These are phyloP conservation scores for Andrena minutula DNA, from an alignment of 2,888 invertebrate genomes.

Conservation along the genomic window DNA sequence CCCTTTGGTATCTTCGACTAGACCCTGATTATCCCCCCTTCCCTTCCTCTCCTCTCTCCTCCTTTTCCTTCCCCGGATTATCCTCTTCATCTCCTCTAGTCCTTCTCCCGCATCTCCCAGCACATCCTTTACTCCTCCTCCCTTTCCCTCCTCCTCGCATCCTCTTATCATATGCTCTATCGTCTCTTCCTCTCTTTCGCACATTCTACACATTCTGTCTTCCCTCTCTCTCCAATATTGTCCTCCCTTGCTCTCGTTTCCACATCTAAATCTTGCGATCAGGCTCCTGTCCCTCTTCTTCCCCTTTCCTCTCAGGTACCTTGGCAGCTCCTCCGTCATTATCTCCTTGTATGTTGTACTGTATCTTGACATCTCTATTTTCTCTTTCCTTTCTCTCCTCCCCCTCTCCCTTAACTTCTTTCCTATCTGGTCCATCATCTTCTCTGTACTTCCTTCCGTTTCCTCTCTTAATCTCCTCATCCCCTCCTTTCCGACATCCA, in stretches of 20 bases:
- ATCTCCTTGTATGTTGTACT: background rate
- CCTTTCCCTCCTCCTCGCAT: no score
- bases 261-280: background rate
- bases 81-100: no score
- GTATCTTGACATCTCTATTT: constrained; percentile 7
- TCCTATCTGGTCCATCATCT: background rate
- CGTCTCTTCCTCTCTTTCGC: background rate
- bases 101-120: no score
- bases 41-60: no score
- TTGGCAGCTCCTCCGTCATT: background rate
- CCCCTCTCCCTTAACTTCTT: background rate
- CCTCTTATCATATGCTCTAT: no score
- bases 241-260: background rate
- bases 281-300: background rate
- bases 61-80: no score
- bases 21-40: no score
- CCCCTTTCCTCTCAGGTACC: background rate
- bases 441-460: background rate
- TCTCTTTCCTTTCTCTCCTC: background rate
- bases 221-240: background rate
- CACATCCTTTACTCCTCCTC: no score
- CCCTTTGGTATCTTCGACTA: no score
- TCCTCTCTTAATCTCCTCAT: background rate
- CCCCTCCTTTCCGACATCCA: no score
- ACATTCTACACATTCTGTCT: constrained; percentile 2